A percentile compares a stretch with the other conserved stretches of the same genome.
Conservation (phyloP, 1,140 invertebrate genomes). For the Pseudomyrmex sp. region DNA sequence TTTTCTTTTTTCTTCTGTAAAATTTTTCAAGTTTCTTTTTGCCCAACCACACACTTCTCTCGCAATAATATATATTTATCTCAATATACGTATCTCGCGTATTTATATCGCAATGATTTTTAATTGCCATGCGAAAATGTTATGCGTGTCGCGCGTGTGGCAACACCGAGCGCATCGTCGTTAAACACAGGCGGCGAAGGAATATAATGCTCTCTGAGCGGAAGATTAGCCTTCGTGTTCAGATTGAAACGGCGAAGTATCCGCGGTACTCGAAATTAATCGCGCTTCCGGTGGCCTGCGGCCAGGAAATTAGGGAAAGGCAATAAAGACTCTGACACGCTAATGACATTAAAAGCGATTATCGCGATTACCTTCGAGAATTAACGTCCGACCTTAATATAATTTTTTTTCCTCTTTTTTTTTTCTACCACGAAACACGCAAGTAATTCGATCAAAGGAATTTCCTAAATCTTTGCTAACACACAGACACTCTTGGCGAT, state of each 20-base stretch:
- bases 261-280: constrained; percentile 32
- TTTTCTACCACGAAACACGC: neutral
- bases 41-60: too few species aligned
- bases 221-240: constrained; percentile 26
- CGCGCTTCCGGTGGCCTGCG: constrained; percentile 13
- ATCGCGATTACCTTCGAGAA: constrained; percentile 31
- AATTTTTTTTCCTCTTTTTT: neutral
- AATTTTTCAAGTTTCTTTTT: neutral
- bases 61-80: neutral
- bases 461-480: neutral
- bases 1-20: neutral
- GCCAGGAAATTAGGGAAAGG: constrained; percentile 48
- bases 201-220: neutral
- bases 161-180: neutral
- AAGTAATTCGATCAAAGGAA: neutral
- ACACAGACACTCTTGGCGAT: too few species aligned
- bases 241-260: constrained; percentile 19
- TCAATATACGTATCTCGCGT: too few species aligned
- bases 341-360: constrained; percentile 37
- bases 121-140: neutral
- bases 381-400: neutral
- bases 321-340: constrained; percentile 36
- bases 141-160: neutral
- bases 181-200: neutral
- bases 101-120: neutral